These are phyloP conservation scores for Athripsodes cinereus DNA, from an alignment of 2,888 invertebrate genomes.

Conservation along the genomic window DNA sequence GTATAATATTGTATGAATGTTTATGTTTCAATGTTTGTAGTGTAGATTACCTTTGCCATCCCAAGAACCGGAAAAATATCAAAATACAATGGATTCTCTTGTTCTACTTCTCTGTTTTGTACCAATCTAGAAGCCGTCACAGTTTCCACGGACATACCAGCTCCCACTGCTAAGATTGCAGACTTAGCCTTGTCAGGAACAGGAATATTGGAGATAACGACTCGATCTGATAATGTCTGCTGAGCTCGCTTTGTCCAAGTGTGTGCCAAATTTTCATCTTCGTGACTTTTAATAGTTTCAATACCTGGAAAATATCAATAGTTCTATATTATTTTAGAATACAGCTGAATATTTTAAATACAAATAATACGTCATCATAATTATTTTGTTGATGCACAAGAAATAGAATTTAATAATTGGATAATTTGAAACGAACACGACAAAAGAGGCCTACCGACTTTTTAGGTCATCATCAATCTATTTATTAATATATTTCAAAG, in stretches of 20 bases:
- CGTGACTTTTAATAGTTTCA: conserved; percentile 1
- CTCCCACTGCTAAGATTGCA: conserved; percentile 67
- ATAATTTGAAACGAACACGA: too few species aligned
- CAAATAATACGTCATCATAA: too few species aligned
- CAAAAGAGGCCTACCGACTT: too few species aligned
- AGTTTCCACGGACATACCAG: conserved; percentile 74
- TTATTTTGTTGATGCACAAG: too few species aligned
- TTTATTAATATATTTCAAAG: too few species aligned
- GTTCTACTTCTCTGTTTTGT: conserved; percentile 59
- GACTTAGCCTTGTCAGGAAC: background rate
- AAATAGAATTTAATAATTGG: too few species aligned
- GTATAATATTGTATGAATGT: too few species aligned
- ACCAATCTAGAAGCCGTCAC: conserved; percentile 65
- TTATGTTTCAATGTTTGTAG: too few species aligned
- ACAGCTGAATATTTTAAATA: too few species aligned
- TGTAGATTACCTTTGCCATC: conserved; percentile 64
- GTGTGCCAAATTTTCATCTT: conserved; percentile 6
- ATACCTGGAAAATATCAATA: conserved; percentile 13
- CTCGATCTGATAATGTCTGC: conserved; percentile 1
- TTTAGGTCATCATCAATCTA: too few species aligned
- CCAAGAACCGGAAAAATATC: conserved; percentile 64
- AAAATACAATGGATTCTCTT: conserved; percentile 58
- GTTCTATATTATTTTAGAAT: too few species aligned
- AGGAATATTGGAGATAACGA: background rate
- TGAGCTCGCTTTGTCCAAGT: conserved; percentile 12